phyloP scores from a whole-genome alignment of 2,113 vertebrate species.

The Galemys pyrenaicus region DNA sequence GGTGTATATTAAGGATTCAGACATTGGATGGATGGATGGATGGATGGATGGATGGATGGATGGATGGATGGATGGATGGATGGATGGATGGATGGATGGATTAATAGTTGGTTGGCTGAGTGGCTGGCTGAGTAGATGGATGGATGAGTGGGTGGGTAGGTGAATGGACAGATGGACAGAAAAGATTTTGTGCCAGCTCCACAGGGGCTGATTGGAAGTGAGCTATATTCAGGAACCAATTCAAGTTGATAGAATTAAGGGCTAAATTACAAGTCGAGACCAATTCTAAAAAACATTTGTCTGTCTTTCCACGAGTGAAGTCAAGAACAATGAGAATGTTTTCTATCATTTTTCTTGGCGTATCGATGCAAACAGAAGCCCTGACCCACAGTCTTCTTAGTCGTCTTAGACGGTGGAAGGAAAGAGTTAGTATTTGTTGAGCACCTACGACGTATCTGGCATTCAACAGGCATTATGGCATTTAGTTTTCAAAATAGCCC shows the following conservation, averaged over 20 bases:
- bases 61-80: accelerated
- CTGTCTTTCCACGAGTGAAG: constrained; percentile 24
- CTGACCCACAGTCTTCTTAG: not conserved
- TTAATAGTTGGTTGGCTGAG: not conserved
- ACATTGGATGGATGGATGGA: not conserved
- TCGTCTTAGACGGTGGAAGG: not conserved
- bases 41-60: too few species aligned
- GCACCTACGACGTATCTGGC: not conserved
- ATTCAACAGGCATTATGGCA: not conserved
- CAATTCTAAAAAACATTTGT: not conserved
- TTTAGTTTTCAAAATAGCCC: not conserved
- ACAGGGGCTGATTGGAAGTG: not conserved
- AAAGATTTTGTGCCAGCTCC: not conserved
- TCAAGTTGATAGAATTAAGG: not conserved
- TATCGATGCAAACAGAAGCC: not conserved
- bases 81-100: accelerated
- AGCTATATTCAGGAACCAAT: not conserved
- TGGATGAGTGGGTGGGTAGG: not conserved
- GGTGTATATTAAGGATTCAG: not conserved
- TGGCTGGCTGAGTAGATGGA: not conserved
- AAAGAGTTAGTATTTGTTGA: not conserved
- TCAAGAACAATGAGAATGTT: not conserved
- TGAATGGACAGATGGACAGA: not conserved
- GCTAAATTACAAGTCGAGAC: constrained; percentile 1
- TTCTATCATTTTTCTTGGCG: not conserved